A percentile compares a stretch with the other conserved stretches of the same genome.
Conservation (phyloP, 2,888 invertebrate genomes). For the Steinernema hermaphroditum region DNA sequence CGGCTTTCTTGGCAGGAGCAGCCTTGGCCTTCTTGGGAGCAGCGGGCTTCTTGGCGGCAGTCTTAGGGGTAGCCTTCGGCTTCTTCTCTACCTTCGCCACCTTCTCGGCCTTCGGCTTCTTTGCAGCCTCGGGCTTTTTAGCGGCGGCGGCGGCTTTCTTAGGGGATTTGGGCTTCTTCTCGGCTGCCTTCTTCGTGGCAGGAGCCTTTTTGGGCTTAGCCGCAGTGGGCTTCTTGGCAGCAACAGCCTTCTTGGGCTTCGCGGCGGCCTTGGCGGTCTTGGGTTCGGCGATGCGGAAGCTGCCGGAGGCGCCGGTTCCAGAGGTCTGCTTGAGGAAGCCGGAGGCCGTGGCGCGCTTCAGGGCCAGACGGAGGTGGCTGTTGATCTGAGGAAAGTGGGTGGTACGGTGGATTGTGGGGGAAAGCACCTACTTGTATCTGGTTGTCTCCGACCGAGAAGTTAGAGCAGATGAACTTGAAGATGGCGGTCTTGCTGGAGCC, state of each 20-base stretch:
- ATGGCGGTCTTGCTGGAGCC: slow-evolving; percentile 16
- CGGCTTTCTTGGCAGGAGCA: neutral
- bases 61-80: neutral
- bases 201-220: neutral
- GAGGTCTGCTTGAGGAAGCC: slow-evolving; percentile 26
- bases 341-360: neutral
- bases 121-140: neutral
- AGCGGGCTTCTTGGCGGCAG: neutral
- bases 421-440: neutral
- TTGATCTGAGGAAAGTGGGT: neutral
- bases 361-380: slow-evolving; percentile 16
- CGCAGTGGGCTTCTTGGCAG: neutral
- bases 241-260: slow-evolving; percentile 8
- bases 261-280: neutral
- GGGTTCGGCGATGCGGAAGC: slow-evolving; percentile 1
- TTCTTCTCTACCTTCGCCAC: neutral
- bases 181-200: neutral
- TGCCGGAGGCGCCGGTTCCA: slow-evolving; percentile 14
- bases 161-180: no score
- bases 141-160: neutral
- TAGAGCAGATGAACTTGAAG: slow-evolving; percentile 24
- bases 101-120: neutral
- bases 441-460: slow-evolving; percentile 24
- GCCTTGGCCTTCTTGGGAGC: neutral
- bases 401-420: neutral